phyloP scores from a whole-genome alignment of 1,140 invertebrate genomes.

The Chymomyza costata region DNA sequence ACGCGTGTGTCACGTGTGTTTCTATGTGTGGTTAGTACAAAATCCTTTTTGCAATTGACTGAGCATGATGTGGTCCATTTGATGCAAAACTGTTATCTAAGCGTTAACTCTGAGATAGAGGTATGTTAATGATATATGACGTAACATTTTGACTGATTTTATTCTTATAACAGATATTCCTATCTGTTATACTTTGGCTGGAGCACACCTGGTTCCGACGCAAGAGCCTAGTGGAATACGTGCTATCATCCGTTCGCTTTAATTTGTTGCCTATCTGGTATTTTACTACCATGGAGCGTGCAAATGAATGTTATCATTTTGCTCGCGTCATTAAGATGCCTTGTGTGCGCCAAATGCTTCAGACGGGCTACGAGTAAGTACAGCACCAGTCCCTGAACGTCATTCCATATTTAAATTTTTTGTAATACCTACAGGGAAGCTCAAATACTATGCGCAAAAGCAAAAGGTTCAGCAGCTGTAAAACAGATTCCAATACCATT shows the following conservation, averaged over 20 bases:
- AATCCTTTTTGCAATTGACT: constrained; percentile 43
- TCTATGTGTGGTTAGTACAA: constrained; percentile 46
- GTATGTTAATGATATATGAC: constrained; percentile 3
- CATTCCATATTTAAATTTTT: not conserved
- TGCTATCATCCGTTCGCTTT: constrained; percentile 41
- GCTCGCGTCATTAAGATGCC: constrained; percentile 23
- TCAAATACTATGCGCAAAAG: no score
- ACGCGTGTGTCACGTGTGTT: constrained; percentile 54
- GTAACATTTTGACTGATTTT: no score
- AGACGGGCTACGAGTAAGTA: constrained; percentile 42
- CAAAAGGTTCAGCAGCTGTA: no score
- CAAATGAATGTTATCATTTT: constrained; percentile 43
- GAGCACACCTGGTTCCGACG: constrained; percentile 50
- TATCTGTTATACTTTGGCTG: constrained; percentile 49
- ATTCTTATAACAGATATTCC: constrained; percentile 29
- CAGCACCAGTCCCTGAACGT: not conserved
- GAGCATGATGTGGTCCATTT: constrained; percentile 42
- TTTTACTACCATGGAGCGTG: constrained; percentile 32
- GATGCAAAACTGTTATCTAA: constrained; percentile 45
- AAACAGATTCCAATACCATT: no score
- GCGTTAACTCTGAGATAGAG: constrained; percentile 56
- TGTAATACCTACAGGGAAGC: constrained; percentile 33
- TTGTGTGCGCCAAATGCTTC: constrained; percentile 29
- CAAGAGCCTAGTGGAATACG: constrained; percentile 28
- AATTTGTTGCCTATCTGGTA: constrained; percentile 53